These are phyloP conservation scores for Leguminivora glycinivorella DNA, from an alignment of 1,140 invertebrate species.

Conservation along the genomic window DNA sequence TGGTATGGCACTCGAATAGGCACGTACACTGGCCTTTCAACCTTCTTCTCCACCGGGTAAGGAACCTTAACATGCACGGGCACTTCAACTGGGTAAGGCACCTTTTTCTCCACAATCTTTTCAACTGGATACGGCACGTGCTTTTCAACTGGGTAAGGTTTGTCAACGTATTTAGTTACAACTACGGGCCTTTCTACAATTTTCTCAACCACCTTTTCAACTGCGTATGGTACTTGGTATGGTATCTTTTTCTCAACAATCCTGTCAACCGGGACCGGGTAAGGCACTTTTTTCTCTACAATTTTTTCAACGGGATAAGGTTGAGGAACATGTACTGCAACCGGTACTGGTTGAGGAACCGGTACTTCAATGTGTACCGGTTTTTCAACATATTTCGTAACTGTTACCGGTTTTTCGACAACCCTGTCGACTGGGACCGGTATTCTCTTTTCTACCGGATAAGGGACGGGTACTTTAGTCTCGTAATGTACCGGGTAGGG, in stretches of 20 bases:
- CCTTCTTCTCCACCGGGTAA: conserved; percentile 76
- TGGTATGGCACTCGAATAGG: conserved; percentile 52
- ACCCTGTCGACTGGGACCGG: conserved; percentile 76
- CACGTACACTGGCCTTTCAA: conserved; percentile 64
- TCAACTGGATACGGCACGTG: conserved; percentile 76
- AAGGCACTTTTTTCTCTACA: conserved; percentile 78
- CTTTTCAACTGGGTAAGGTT: conserved; percentile 75
- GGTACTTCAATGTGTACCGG: conserved; percentile 77
- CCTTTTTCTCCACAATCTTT: conserved; percentile 72
- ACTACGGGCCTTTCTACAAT: conserved; percentile 77
- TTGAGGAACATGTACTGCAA: conserved; percentile 70
- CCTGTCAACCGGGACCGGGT: conserved; percentile 77
- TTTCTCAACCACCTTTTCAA: conserved; percentile 75
- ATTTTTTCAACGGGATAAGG: conserved; percentile 78
- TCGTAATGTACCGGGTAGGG: conserved; percentile 65
- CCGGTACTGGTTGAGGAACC: conserved; percentile 72
- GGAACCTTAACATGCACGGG: conserved; percentile 78
- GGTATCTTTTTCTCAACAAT: conserved; percentile 79
- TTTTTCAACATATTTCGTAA: conserved; percentile 80
- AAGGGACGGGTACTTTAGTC: conserved; percentile 66
- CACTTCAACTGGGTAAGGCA: conserved; percentile 79
- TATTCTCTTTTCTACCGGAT: conserved; percentile 73
- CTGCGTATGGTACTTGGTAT: conserved; percentile 77
- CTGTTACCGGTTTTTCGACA: conserved; percentile 79
- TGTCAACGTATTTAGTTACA: conserved; percentile 76